Evolutionary conservation across 2,797 vertebrate species (phyloP), one percentile per base, ranked within the genome.

Genomic region (Oryzias sinensis): DNA sequence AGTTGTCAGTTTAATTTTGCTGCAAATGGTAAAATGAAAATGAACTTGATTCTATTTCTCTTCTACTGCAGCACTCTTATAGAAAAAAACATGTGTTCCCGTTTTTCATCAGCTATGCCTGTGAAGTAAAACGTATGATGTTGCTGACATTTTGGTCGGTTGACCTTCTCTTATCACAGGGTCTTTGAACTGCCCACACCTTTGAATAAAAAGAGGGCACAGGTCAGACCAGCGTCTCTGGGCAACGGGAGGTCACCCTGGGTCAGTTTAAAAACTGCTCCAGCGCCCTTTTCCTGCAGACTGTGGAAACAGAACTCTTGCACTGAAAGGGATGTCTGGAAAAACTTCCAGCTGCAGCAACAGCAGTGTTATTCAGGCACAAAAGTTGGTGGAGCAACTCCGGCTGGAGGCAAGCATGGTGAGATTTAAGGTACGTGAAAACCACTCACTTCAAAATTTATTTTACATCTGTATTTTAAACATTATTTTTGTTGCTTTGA

Each of bases 331-430:
- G 11, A 92, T 92, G 90, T 90, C 91, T 4, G 75, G 80, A 65
- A 92, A 88, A 62, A 80, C 85, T 11, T 3, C 33, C 57, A 87
- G 88, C 76, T 84, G 76, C 62, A 90, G 85, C 51, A 92, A 82
- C 27, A 90, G 84, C 81, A 93, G 82, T 1, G 77, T 91, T 42
- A 77, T 92, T 62, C 93, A 93, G 70, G 92, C 92, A 17, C 89
- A 88, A 49, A 86, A 84, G 69, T 78, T 91, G 1, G 91, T 95
- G 82, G 93, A 94, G 63, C 93, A 95, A 71, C 90, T 95, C 20
- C 82, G 78, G 43, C 69, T 93, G 74, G 93, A 94, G 69, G 93
- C 91, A 0, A 70, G 82, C 67, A 91, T 93, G 41, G 87, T 94
- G 59, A 91, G 91, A n/a, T 77, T 94, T 56, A 93, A 93, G 93